A percentile compares a stretch with the other conserved stretches of the same genome.
phyloP scores from a whole-genome alignment of 2,113 vertebrate species.

The Laticauda colubrina region DNA sequence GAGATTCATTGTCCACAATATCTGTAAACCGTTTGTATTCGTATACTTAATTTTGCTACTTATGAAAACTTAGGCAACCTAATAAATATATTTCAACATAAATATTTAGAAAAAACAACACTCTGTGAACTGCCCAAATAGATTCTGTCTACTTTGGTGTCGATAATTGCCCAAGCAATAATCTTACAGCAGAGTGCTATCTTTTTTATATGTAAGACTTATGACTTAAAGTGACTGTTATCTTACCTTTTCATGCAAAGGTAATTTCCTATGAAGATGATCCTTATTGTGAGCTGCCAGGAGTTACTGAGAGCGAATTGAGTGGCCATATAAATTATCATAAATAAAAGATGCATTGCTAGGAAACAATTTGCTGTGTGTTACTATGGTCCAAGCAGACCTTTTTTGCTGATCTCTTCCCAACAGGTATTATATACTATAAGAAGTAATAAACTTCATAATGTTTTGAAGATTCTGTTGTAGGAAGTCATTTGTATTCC shows the following conservation, averaged over 20 bases:
- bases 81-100: background rate
- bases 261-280: background rate
- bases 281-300: background rate
- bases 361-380: background rate
- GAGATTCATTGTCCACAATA: slow-evolving; percentile 11
- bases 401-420: background rate
- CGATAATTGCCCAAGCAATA: background rate
- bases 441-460: background rate
- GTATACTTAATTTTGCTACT: background rate
- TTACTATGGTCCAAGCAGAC: background rate
- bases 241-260: background rate
- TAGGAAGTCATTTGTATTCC: background rate
- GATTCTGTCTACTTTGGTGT: background rate
- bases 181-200: background rate
- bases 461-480: background rate
- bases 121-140: background rate
- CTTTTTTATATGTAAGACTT: background rate
- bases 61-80: background rate
- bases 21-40: background rate
- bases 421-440: background rate
- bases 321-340: background rate
- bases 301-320: background rate
- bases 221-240: background rate
- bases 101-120: background rate
- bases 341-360: background rate